phyloP scores from a whole-genome alignment of 1,140 invertebrate species.

The Eumeta japonica region DNA sequence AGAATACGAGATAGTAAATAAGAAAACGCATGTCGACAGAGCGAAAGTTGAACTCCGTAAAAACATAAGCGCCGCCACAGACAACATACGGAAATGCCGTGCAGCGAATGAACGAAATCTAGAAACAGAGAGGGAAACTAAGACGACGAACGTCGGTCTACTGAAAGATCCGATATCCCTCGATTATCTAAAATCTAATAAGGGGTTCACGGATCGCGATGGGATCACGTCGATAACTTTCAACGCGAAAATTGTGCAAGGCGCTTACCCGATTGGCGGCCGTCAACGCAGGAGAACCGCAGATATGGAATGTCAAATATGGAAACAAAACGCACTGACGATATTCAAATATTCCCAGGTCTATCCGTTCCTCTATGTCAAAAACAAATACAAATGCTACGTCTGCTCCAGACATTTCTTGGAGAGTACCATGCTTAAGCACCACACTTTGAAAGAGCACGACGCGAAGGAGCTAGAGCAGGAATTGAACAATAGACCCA shows the following conservation, averaged over 20 bases:
- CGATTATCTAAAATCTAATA: constrained; percentile 12
- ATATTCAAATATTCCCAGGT: constrained; percentile 34
- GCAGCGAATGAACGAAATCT: background rate
- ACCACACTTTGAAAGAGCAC: constrained; percentile 23
- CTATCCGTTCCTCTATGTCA: constrained; percentile 32
- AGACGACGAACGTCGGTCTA: constrained; percentile 10
- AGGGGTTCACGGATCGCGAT: constrained; percentile 8
- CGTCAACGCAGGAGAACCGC: background rate
- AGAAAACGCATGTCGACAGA: background rate
- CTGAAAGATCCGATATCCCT: constrained; percentile 24
- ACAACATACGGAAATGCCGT: background rate
- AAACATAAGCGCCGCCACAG: background rate
- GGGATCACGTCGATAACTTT: constrained; percentile 11
- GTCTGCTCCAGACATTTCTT: constrained; percentile 25
- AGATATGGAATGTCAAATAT: constrained; percentile 10
- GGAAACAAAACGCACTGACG: constrained; percentile 30
- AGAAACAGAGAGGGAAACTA: background rate
- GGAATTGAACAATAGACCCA: constrained; percentile 21
- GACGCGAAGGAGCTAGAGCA: constrained; percentile 19
- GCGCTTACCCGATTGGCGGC: constrained; percentile 2
- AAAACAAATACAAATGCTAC: constrained; percentile 39
- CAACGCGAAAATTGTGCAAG: constrained; percentile 18
- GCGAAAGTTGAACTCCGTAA: background rate
- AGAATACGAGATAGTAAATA: background rate
- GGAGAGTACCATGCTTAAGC: constrained; percentile 19